Evolutionary conservation across 2,113 vertebrate species (phyloP).

Genomic region (Chiloscyllium plagiosum): DNA sequence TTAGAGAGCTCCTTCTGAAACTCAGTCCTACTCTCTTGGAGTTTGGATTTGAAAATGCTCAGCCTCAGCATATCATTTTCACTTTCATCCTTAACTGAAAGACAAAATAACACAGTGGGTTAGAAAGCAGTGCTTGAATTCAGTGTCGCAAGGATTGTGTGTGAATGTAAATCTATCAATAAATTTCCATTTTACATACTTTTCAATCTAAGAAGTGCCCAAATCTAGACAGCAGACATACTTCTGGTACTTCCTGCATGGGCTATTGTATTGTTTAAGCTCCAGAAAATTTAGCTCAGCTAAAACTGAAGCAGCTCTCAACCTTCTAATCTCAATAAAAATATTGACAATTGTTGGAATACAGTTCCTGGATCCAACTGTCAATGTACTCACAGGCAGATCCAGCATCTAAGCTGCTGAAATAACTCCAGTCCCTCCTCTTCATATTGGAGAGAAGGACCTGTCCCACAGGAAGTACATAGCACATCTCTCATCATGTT

Average conservation of each 20-base stretch:
- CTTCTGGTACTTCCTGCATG: no score
- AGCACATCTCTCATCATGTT: background rate
- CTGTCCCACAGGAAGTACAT: background rate
- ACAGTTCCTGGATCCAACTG: background rate
- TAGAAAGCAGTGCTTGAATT: background rate
- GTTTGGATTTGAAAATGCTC: constrained; percentile 3
- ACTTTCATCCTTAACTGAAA: constrained; percentile 31
- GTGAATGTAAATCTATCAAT: background rate
- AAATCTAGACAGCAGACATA: background rate
- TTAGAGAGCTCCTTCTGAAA: background rate
- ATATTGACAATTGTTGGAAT: no score
- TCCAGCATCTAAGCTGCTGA: background rate
- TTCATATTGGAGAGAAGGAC: background rate
- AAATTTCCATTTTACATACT: background rate
- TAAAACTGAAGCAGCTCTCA: no score
- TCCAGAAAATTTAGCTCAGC: no score
- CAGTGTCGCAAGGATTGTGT: no score
- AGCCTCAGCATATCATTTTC: constrained; percentile 32
- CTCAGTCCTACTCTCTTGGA: background rate
- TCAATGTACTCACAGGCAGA: background rate
- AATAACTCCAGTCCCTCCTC: background rate
- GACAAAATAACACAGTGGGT: background rate
- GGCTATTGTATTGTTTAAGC: no score
- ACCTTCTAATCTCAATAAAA: no score
- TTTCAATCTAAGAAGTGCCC: background rate